Evolutionary conservation across 37 sponge, comb jelly and placozoan genomes (phyloP).

Genomic region (Cladorhizidae sp.): DNA sequence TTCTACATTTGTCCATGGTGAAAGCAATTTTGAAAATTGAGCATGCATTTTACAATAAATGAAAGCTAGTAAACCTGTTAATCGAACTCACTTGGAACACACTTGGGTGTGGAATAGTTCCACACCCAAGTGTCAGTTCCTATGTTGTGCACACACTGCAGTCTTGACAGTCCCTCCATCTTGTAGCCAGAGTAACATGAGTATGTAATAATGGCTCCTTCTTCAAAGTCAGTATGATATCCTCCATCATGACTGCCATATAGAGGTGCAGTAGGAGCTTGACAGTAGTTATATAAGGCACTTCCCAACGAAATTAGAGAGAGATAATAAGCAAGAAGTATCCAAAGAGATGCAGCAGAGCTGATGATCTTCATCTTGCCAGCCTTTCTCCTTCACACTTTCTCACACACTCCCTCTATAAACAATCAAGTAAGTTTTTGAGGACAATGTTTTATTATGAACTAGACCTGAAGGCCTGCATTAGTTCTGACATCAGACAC

Average conservation of each 20-base stretch:
- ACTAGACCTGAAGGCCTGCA: no score
- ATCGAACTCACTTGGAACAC: not conserved
- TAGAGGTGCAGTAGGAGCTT: not conserved
- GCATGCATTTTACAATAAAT: no score
- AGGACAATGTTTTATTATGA: no score
- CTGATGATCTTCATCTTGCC: not conserved
- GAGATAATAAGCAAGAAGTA: not conserved
- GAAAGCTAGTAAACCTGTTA: not conserved
- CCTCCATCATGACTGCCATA: conserved; percentile 3
- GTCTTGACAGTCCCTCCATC: not conserved
- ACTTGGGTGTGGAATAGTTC: conserved; percentile 9
- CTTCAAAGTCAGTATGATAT: not conserved
- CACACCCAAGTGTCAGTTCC: not conserved
- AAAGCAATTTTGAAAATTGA: no score
- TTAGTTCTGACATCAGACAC: no score
- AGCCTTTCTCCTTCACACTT: no score
- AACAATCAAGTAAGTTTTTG: no score
- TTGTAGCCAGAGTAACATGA: conserved; percentile 10
- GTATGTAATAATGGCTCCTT: not conserved
- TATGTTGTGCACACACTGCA: not conserved
- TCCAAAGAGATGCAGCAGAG: not conserved
- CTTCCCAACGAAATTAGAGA: not conserved
- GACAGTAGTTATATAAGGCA: not conserved
- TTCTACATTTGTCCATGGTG: no score
- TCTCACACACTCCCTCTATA: no score